Evolutionary conservation across 2,113 vertebrate species (phyloP).

Genomic region (Rhinopithecus roxellana): DNA sequence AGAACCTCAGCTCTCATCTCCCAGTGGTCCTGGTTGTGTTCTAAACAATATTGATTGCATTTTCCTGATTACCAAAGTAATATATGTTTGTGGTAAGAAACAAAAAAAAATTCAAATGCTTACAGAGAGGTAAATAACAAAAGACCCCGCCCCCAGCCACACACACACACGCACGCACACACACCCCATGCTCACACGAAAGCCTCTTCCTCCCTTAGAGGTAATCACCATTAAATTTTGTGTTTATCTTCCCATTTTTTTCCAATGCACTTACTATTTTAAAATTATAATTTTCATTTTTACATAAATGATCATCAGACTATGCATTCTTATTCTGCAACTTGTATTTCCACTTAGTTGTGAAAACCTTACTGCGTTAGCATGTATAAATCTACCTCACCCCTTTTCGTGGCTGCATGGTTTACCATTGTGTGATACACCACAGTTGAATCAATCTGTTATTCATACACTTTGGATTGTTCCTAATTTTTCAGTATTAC

Average conservation of each 20-base stretch:
- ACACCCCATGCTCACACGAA: background rate
- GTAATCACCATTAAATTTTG: background rate
- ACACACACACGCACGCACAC: background rate
- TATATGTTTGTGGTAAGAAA: background rate
- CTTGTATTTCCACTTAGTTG: background rate
- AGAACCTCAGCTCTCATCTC: background rate
- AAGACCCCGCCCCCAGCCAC: background rate
- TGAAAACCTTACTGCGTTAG: background rate
- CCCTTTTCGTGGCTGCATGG: background rate
- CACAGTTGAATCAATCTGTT: background rate
- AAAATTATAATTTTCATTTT: background rate
- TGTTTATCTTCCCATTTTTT: background rate
- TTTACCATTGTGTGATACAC: background rate
- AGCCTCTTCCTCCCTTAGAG: background rate
- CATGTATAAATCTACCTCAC: background rate
- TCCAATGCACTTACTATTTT: background rate
- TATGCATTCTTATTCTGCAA: background rate
- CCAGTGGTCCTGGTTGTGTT: background rate
- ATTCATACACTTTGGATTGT: background rate
- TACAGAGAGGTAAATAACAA: background rate
- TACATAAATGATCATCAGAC: background rate
- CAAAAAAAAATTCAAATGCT: background rate
- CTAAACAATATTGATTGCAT: background rate
- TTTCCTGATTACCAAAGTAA: background rate
- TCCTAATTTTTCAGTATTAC: background rate